These are phyloP conservation scores for Hofmannophila pseudospretella DNA, from an alignment of 2,888 invertebrate species.

Conservation along the genomic window DNA sequence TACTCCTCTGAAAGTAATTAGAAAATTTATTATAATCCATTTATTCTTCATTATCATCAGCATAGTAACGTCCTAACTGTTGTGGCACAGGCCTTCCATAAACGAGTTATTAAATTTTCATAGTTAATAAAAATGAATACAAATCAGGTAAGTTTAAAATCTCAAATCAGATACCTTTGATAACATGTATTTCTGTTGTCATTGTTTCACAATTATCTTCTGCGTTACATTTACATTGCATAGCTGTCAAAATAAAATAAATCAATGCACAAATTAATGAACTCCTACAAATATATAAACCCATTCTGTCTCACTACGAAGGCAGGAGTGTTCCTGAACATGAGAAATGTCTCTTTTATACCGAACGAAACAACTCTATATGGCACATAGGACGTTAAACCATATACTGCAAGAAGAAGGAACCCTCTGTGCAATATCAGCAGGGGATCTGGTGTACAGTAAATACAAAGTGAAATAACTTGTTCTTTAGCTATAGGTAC, in stretches of 20 bases:
- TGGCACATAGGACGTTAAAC: no score
- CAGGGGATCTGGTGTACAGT: background rate
- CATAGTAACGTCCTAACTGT: no score
- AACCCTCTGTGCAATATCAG: constrained; percentile 1
- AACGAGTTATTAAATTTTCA: no score
- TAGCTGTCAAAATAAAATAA: constrained; percentile 9
- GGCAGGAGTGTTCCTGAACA: background rate
- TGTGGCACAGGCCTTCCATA: no score
- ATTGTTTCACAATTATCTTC: constrained; percentile 92
- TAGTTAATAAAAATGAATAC: no score
- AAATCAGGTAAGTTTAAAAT: no score
- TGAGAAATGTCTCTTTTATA: constrained; percentile 7
- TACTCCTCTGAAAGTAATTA: constrained; percentile 84
- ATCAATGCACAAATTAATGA: background rate
- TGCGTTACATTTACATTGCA: constrained; percentile 29
- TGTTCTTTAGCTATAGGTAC: background rate
- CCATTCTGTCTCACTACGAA: constrained; percentile 2
- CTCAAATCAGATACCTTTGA: constrained; percentile 88
- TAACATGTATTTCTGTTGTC: constrained; percentile 90
- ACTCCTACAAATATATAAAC: background rate
- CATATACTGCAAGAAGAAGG: no score
- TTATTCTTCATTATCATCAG: no score
- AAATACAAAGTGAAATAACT: constrained; percentile 8
- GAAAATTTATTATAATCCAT: no score
- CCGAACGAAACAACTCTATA: background rate